Conservation (phyloP, 2,797 vertebrate species). For the Anas capensis region DNA sequence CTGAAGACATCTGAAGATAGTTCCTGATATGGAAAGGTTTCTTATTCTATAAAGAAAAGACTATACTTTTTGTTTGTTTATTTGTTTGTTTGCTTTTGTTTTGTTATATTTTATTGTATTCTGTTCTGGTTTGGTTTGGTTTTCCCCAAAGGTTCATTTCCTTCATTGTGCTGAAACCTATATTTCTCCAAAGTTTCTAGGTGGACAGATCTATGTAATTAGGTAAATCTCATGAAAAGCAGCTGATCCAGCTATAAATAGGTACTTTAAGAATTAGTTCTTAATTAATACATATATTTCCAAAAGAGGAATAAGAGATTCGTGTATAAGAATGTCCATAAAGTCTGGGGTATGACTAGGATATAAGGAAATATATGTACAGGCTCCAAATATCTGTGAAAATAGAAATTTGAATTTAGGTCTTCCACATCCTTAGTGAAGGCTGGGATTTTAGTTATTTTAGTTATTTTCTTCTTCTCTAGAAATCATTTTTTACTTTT, state of each 20-base stretch:
- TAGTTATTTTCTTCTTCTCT: too few relatives aligned
- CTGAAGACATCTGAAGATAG: background rate
- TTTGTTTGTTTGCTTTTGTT: background rate
- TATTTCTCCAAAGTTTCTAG: background rate
- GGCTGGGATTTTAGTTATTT: background rate
- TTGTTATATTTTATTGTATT: background rate
- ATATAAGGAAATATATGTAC: background rate
- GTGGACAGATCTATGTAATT: background rate
- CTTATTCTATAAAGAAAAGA: background rate
- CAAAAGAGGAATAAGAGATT: background rate
- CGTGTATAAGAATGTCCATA: background rate
- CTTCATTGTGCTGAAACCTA: background rate
- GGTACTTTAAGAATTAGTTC: background rate
- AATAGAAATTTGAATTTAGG: background rate
- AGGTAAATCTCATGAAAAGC: background rate
- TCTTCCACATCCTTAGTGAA: background rate
- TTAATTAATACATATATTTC: background rate
- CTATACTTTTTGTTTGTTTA: too few relatives aligned
- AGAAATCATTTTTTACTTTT: too few relatives aligned
- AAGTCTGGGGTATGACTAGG: background rate
- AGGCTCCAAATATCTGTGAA: background rate
- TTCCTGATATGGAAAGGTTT: background rate
- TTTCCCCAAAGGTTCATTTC: fast-evolving
- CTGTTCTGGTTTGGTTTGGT: background rate
- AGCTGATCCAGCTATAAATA: background rate